Conservation (phyloP, 1,140 invertebrate species). For the Chironomus tepperi region DNA sequence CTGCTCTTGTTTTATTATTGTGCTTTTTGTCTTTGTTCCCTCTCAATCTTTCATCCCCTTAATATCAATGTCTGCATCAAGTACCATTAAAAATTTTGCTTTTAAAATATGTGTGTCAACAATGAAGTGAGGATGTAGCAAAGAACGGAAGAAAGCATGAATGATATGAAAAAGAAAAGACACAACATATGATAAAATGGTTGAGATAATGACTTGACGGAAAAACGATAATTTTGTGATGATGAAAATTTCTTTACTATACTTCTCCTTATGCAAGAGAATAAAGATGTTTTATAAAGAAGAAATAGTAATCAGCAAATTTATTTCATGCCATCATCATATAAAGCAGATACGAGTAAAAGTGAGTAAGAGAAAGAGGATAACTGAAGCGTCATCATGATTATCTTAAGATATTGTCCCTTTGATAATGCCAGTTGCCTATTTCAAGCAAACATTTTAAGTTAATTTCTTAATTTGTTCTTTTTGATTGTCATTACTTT, state of each 20-base stretch:
- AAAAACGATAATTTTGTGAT: conserved; percentile 10
- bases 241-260: not conserved
- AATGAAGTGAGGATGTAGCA: not conserved
- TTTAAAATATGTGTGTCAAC: conserved; percentile 11
- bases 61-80: conserved; percentile 8
- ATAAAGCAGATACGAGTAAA: not conserved
- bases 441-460: not conserved
- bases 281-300: not conserved
- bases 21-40: not conserved
- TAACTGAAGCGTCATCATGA: not conserved
- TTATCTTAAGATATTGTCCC: not conserved
- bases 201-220: conserved; percentile 10
- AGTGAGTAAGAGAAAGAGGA: not conserved
- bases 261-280: not conserved
- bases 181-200: not conserved
- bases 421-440: not conserved
- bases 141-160: not conserved
- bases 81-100: conserved; percentile 4
- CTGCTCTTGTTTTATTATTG: not conserved
- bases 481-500: too few species aligned
- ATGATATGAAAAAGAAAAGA: not conserved
- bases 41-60: not conserved
- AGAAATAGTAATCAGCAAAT: conserved; percentile 13
- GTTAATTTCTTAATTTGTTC: not conserved
- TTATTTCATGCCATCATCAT: not conserved